Percentiles rank a stretch among this genome's conserved stretches.
phyloP scores from a whole-genome alignment of 2,113 vertebrate species.

The Cygnus atratus region DNA sequence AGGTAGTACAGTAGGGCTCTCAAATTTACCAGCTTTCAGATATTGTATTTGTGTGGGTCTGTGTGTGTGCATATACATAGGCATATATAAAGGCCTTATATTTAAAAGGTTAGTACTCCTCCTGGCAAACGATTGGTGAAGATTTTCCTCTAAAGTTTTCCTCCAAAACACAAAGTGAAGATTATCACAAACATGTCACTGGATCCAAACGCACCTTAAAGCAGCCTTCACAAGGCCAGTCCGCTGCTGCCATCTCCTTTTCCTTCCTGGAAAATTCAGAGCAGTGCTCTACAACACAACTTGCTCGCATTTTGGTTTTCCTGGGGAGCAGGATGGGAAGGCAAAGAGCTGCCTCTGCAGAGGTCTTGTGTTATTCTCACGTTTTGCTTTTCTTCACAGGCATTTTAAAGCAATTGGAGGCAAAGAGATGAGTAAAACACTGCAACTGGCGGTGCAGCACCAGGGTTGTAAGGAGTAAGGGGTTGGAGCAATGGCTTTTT shows the following conservation, averaged over 20 bases:
- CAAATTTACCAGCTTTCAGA: not conserved
- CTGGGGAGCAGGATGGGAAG: not conserved
- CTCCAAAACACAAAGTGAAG: not conserved
- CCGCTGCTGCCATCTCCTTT: not conserved
- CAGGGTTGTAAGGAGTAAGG: not conserved
- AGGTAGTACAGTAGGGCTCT: not conserved
- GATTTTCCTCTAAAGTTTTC: not conserved
- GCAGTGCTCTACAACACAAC: not conserved
- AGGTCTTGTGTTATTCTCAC: not conserved
- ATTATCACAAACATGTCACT: not conserved
- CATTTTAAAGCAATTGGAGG: not conserved
- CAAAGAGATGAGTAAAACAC: not conserved
- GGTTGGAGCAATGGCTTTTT: not conserved
- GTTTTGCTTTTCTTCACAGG: not conserved
- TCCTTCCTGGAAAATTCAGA: not conserved
- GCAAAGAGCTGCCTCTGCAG: not conserved
- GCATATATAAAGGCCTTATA: not conserved
- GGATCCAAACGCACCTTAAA: not conserved
- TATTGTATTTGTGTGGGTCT: not conserved
- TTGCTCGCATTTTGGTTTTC: not conserved
- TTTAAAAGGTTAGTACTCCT: not conserved
- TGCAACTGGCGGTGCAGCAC: not conserved
- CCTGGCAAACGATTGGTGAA: not conserved
- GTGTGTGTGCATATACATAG: accelerated
- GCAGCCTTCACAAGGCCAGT: not conserved